A percentile compares a stretch with the other conserved stretches of the same genome.
phyloP scores from a whole-genome alignment of 2,797 vertebrate genomes.

The Parauchenoglanis punctatus region DNA sequence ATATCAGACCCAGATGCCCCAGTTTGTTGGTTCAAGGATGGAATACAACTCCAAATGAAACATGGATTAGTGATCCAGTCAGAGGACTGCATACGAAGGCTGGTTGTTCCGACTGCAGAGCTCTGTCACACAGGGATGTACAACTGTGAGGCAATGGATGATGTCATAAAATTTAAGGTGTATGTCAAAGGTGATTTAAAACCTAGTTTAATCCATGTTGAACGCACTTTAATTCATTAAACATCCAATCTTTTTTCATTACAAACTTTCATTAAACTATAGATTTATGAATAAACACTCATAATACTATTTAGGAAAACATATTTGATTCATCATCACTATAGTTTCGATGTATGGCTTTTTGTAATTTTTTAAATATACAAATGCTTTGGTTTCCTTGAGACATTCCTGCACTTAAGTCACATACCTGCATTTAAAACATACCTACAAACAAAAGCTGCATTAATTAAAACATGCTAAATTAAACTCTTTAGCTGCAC shows the following conservation, averaged over 20 bases:
- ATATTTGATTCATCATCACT: background rate
- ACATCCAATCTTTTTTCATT: background rate
- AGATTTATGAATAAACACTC: background rate
- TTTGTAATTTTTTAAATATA: background rate
- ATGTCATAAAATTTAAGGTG: conserved; percentile 74
- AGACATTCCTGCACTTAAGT: conserved; percentile 29
- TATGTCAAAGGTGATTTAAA: conserved; percentile 79
- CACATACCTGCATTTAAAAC: conserved; percentile 26
- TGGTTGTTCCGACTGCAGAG: conserved; percentile 66
- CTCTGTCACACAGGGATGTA: conserved; percentile 74
- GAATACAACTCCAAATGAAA: conserved; percentile 64
- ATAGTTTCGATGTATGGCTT: background rate
- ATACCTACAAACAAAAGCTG: conserved; percentile 36
- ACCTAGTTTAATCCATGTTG: conserved; percentile 50
- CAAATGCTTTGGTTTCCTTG: background rate
- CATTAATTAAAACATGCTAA: conserved; percentile 51
- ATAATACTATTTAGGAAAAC: background rate
- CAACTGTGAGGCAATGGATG: conserved; percentile 63
- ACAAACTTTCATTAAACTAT: background rate
- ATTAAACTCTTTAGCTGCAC: conserved; percentile 73
- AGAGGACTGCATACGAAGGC: conserved; percentile 65
- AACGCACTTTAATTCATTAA: background rate
- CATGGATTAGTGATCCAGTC: conserved; percentile 72
- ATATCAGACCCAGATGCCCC: conserved; percentile 67
- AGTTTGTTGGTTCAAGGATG: conserved; percentile 76